These are phyloP conservation scores for Drosophila melanica DNA, from an alignment of 1,140 invertebrate species.

Conservation along the genomic window DNA sequence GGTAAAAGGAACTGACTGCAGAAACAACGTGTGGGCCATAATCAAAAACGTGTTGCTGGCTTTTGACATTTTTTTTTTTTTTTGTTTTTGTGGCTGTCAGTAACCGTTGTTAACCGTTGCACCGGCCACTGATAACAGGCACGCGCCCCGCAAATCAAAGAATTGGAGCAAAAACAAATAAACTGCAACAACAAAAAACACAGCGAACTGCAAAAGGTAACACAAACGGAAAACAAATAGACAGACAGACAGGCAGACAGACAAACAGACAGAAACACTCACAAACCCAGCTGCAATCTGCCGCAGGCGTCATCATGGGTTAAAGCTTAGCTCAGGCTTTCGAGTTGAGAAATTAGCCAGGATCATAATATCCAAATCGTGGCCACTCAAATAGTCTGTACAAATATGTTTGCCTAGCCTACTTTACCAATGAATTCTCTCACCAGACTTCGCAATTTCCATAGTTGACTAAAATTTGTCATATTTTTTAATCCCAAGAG, in stretches of 20 bases:
- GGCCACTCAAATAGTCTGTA: conserved; percentile 13
- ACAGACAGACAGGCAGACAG: not conserved
- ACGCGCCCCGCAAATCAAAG: conserved; percentile 66
- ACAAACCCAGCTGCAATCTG: conserved; percentile 21
- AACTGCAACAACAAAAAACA: conserved; percentile 33
- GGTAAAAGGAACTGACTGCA: conserved; percentile 8
- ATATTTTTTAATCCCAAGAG: too few species aligned
- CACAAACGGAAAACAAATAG: not conserved
- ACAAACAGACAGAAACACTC: not conserved
- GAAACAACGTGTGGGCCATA: conserved; percentile 70
- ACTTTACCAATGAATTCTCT: conserved; percentile 7
- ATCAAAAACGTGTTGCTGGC: conserved; percentile 70
- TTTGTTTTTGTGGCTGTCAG: conserved; percentile 57
- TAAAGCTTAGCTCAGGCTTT: conserved; percentile 12
- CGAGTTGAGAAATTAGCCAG: conserved; percentile 26
- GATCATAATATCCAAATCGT: conserved; percentile 44
- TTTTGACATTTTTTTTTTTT: conserved; percentile 76
- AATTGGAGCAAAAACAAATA: conserved; percentile 59
- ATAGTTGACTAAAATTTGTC: too few species aligned
- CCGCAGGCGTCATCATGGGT: conserved; percentile 25
- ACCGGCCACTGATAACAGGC: conserved; percentile 66
- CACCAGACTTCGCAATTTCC: not conserved
- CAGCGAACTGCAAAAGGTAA: not conserved
- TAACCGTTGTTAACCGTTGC: conserved; percentile 63
- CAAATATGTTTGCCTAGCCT: conserved; percentile 1